A percentile compares a stretch with the other conserved stretches of the same genome.
Evolutionary conservation across 1,140 invertebrate genomes (phyloP).

Genomic region (Catajapyx aquilonaris): DNA sequence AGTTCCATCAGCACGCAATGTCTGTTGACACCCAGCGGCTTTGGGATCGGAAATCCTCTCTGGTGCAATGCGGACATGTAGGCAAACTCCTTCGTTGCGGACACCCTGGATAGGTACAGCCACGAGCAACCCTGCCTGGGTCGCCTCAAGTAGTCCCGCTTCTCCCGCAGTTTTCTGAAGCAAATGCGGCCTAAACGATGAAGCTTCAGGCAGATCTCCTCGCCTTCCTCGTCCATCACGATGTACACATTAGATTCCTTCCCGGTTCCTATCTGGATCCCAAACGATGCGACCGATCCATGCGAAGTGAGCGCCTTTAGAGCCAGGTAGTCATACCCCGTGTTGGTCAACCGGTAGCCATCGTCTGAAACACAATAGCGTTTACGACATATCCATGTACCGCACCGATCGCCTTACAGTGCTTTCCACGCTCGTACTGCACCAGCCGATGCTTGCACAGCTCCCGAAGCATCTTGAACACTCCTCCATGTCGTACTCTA

Average conservation of each 20-base stretch:
- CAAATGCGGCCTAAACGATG: constrained; percentile 87
- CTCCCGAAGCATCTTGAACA: constrained; percentile 75
- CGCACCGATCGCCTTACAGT: constrained; percentile 41
- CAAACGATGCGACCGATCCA: constrained; percentile 63
- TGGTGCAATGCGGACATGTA: constrained; percentile 91
- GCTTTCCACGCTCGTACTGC: constrained; percentile 79
- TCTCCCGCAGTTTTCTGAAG: constrained; percentile 90
- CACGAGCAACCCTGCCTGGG: constrained; percentile 76
- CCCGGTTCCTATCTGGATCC: constrained; percentile 95
- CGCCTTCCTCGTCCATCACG: constrained; percentile 53
- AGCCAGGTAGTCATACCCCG: constrained; percentile 93
- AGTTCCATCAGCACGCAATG: constrained; percentile 96
- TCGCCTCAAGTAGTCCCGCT: constrained; percentile 90
- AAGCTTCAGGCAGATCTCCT: constrained; percentile 67
- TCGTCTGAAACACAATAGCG: constrained; percentile 39
- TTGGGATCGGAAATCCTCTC: constrained; percentile 81
- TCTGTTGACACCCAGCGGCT: constrained; percentile 83
- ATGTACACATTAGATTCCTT: constrained; percentile 94
- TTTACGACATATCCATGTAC: background rate
- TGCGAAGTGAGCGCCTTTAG: constrained; percentile 66
- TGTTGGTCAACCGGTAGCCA: constrained; percentile 88
- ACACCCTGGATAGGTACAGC: constrained; percentile 92
- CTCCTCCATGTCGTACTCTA: constrained; percentile 76
- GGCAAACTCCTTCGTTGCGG: constrained; percentile 93
- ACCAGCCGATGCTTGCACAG: constrained; percentile 74